Conservation (phyloP, 2,113 vertebrate genomes). For the Eptesicus fuscus region DNA sequence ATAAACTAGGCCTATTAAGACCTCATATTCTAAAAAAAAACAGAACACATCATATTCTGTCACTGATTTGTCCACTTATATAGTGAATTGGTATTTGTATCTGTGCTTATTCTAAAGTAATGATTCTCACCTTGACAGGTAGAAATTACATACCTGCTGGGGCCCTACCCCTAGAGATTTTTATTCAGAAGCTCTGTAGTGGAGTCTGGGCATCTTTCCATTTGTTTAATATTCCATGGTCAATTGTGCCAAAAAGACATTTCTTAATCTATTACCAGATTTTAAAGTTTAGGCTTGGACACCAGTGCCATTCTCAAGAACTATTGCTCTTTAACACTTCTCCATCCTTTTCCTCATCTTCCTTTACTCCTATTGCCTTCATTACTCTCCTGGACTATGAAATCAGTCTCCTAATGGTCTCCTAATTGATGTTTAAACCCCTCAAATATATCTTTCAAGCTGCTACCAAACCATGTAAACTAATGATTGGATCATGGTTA, state of each 20-base stretch:
- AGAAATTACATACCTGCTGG: neutral
- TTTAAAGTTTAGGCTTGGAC: neutral
- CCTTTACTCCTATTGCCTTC: neutral
- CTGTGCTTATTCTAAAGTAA: neutral
- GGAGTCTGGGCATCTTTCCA: neutral
- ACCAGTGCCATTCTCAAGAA: neutral
- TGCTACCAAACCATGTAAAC: neutral
- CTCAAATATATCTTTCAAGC: neutral
- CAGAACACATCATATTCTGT: neutral
- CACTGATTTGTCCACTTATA: neutral
- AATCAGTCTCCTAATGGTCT: neutral
- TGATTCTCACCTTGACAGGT: neutral
- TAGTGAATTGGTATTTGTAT: neutral
- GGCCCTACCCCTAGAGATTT: neutral
- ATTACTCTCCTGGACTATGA: neutral
- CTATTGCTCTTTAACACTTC: neutral
- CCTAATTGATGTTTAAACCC: neutral
- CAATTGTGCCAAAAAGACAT: neutral
- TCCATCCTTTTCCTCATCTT: neutral
- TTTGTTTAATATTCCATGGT: neutral
- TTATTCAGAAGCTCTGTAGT: neutral
- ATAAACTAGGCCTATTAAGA: neutral
- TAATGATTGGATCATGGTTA: neutral
- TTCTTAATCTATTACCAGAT: neutral
- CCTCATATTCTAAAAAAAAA: neutral